phyloP scores from a whole-genome alignment of 2,113 vertebrate genomes.

The Eulemur rufifrons region DNA sequence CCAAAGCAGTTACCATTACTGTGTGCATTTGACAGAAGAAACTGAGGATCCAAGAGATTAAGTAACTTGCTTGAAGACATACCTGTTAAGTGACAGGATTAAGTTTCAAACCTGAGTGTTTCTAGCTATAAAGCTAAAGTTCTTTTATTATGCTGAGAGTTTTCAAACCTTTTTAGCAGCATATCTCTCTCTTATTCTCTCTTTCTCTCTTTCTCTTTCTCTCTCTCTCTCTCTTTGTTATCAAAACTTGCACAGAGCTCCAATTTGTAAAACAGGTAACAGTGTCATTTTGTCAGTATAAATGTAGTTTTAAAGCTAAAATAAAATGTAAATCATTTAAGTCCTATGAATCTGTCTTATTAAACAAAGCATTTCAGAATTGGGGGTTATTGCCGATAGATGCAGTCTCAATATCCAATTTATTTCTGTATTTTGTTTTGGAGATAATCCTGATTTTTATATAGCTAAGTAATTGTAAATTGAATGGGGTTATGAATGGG shows the following conservation, averaged over 20 bases:
- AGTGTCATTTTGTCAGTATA: background rate
- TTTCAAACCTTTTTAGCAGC: constrained; percentile 11
- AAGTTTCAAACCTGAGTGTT: background rate
- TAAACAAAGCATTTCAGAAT: background rate
- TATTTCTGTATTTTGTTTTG: constrained; percentile 24
- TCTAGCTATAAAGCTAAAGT: background rate
- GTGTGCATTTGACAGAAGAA: background rate
- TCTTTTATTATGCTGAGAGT: background rate
- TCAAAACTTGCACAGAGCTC: background rate
- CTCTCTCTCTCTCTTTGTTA: background rate
- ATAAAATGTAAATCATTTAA: background rate
- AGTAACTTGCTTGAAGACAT: background rate
- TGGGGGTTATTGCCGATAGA: background rate
- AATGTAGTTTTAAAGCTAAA: constrained; percentile 8
- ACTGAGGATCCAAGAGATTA: background rate
- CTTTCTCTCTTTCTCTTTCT: background rate
- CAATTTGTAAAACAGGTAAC: background rate
- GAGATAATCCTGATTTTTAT: constrained; percentile 8
- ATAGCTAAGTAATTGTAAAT: background rate
- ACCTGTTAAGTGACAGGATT: background rate
- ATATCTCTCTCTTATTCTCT: background rate
- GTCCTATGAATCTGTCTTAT: background rate
- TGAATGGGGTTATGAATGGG: background rate
- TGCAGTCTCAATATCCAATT: background rate
- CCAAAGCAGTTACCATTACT: background rate